Evolutionary conservation across 1,140 invertebrate genomes (phyloP).

Genomic region (Drosophila paulistorum): DNA sequence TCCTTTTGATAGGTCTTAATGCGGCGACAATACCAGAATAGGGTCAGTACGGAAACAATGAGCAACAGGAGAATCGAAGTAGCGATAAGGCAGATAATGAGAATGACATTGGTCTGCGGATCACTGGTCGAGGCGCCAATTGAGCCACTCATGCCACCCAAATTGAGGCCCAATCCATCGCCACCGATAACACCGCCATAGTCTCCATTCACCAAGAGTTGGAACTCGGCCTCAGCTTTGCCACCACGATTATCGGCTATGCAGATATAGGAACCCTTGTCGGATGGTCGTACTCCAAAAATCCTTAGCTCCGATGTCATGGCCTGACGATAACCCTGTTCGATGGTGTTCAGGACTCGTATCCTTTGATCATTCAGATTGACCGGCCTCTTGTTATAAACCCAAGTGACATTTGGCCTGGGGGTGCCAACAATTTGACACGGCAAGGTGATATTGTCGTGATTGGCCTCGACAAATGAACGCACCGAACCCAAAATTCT

Average conservation of each 20-base stretch:
- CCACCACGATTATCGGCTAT: slow-evolving; percentile 93
- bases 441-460: slow-evolving; percentile 88
- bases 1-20: slow-evolving; percentile 85
- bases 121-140: slow-evolving; percentile 70
- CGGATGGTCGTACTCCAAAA: slow-evolving; percentile 87
- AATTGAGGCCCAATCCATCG: slow-evolving; percentile 28
- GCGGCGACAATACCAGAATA: slow-evolving; percentile 87
- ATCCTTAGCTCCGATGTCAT: slow-evolving; percentile 87
- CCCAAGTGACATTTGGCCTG: slow-evolving; percentile 89
- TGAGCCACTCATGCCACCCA: slow-evolving; percentile 54
- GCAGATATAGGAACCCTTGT: slow-evolving; percentile 95
- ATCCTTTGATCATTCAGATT: slow-evolving; percentile 84
- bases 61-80: slow-evolving; percentile 85
- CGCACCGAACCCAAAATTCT: slow-evolving; percentile 86
- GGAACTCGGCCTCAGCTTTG: slow-evolving; percentile 86
- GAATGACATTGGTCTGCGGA: slow-evolving; percentile 82
- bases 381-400: slow-evolving; percentile 85
- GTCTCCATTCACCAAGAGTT: slow-evolving; percentile 86
- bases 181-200: slow-evolving; percentile 83
- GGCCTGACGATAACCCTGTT: slow-evolving; percentile 38
- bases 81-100: slow-evolving; percentile 84
- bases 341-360: slow-evolving; percentile 79
- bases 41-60: slow-evolving; percentile 86
- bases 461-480: slow-evolving; percentile 85
- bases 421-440: slow-evolving; percentile 92